These are phyloP conservation scores for Argyrosomus japonicus DNA, from an alignment of 2,113 vertebrate species.

Conservation along the genomic window DNA sequence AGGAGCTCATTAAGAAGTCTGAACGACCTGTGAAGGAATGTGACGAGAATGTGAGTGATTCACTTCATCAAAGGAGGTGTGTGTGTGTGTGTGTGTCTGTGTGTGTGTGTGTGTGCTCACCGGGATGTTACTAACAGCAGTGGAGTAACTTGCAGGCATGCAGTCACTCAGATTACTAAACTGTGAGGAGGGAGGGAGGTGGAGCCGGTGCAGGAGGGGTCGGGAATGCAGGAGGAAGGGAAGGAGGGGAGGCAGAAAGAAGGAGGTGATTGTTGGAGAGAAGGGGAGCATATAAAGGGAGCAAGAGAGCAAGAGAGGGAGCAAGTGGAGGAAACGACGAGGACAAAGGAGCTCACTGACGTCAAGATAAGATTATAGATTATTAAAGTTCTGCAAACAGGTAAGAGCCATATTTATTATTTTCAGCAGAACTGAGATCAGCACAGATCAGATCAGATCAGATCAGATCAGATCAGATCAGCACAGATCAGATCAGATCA, in stretches of 20 bases:
- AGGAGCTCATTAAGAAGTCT: conserved; percentile 47
- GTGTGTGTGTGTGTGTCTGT: neutral
- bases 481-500: too few relatives aligned
- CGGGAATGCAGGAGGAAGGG: conserved; percentile 21
- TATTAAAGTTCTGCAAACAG: conserved; percentile 36
- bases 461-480: too few relatives aligned
- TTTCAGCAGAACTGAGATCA: too few relatives aligned
- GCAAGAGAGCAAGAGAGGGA: conserved; percentile 37
- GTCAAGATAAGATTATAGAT: neutral
- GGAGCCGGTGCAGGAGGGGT: conserved; percentile 53
- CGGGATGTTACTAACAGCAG: conserved; percentile 36
- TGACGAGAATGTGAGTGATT: conserved; percentile 2
- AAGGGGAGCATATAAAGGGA: conserved; percentile 52
- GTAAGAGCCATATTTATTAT: conserved; percentile 43
- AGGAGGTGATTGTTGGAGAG: conserved; percentile 68
- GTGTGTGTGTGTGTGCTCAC: neutral
- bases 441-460: too few relatives aligned
- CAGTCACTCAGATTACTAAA: conserved; percentile 39
- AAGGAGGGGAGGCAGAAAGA: conserved; percentile 64
- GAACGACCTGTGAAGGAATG: conserved; percentile 4
- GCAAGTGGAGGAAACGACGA: conserved; percentile 43
- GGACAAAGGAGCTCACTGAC: neutral
- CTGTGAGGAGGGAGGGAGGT: conserved; percentile 50
- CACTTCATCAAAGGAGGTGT: neutral
- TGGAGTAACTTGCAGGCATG: neutral